Percentiles rank a stretch among this genome's conserved stretches.
These are phyloP conservation scores for Rhombomys opimus DNA, from an alignment of 2,113 vertebrate genomes.

Conservation along the genomic window DNA sequence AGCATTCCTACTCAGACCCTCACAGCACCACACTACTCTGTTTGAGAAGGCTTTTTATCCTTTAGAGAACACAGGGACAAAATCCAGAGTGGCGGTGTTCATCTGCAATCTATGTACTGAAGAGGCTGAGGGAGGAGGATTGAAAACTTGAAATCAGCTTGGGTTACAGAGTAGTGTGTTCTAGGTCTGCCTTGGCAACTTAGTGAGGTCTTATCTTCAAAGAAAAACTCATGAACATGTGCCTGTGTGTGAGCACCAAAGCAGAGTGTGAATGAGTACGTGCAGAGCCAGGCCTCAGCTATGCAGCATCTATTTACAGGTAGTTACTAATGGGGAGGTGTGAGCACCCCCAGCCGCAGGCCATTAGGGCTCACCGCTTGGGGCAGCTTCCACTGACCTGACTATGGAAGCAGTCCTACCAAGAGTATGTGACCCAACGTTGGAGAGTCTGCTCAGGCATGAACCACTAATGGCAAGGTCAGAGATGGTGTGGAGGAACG, in stretches of 20 bases:
- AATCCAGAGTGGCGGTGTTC: too few species aligned
- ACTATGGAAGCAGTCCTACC: too few species aligned
- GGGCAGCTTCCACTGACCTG: too few species aligned
- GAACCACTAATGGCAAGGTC: too few species aligned
- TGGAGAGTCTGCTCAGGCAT: too few species aligned
- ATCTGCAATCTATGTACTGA: background rate
- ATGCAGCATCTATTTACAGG: background rate
- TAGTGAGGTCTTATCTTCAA: background rate
- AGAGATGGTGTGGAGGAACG: too few species aligned
- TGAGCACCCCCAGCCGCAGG: too few species aligned
- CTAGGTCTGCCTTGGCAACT: background rate
- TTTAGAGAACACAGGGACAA: background rate
- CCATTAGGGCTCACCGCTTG: too few species aligned
- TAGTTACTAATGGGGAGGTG: too few species aligned
- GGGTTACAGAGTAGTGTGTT: background rate
- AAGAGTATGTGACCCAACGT: too few species aligned
- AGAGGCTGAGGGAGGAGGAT: background rate
- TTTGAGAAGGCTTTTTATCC: background rate
- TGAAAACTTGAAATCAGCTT: background rate
- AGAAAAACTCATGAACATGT: background rate
- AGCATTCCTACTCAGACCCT: background rate
- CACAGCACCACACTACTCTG: rapidly evolving
- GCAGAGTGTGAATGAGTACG: background rate
- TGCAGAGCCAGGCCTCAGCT: background rate
- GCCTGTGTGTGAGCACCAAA: too few species aligned